Evolutionary conservation across 2,888 invertebrate species (phyloP).

Genomic region (Pogonocherus hispidulus): DNA sequence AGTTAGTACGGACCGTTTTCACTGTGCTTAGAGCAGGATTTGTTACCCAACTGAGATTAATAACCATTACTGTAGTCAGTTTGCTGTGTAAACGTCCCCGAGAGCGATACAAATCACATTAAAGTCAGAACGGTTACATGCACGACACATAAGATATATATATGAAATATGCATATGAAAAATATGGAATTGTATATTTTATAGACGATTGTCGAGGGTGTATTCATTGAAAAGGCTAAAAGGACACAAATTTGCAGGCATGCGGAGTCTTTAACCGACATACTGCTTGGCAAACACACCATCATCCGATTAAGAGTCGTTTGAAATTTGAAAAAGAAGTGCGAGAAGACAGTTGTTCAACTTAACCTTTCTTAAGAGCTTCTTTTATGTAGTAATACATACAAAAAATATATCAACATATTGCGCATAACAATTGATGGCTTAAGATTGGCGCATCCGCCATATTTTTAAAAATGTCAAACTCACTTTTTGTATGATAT

Average conservation of each 20-base stretch:
- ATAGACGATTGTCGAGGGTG: slow-evolving; percentile 67
- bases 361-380: background rate
- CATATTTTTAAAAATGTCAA: background rate
- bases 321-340: slow-evolving; percentile 1
- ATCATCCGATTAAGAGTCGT: slow-evolving; percentile 37
- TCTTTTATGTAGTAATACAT: too few relatives aligned
- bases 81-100: slow-evolving; percentile 20
- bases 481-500: too few relatives aligned
- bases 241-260: slow-evolving; percentile 61
- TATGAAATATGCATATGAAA: slow-evolving; percentile 62
- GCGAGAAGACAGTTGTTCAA: slow-evolving; percentile 8
- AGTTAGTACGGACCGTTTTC: too few relatives aligned
- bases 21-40: too few relatives aligned
- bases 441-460: background rate
- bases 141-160: slow-evolving; percentile 52
- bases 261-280: slow-evolving; percentile 49
- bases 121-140: slow-evolving; percentile 52
- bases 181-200: slow-evolving; percentile 63
- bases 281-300: slow-evolving; percentile 33
- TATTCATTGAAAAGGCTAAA: slow-evolving; percentile 63
- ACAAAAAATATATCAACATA: too few relatives aligned
- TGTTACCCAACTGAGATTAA: too few relatives aligned
- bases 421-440: too few relatives aligned
- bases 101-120: slow-evolving; percentile 36
- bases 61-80: too few relatives aligned